Evolutionary conservation across 1,140 invertebrate genomes (phyloP), one percentile per base, ranked within the genome.

Genomic region (Wiebesia pumilae): DNA sequence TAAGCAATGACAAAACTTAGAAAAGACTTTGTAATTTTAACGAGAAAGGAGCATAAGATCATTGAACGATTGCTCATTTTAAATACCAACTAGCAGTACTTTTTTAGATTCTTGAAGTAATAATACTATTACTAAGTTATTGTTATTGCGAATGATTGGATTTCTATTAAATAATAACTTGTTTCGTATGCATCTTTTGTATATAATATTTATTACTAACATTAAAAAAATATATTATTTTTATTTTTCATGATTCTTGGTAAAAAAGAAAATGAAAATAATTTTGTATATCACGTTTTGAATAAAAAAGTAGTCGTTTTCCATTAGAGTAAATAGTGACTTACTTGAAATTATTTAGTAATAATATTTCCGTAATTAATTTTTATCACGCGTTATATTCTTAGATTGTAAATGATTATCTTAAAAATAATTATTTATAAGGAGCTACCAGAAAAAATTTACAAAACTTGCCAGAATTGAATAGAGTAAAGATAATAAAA

Each of bases 131-230:
- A 51, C 80, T 69, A 86, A 81, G 33, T n/a, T 75, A 69, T n/a
- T 82, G 51, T 16, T 47, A 4, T 47, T 71, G 19, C 40, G 67
- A 38, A 40, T 51, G 12, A 77, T 84, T 84, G 9, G 54, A 85
- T 81, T 73, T 82, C 38, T 79, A 14, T 10, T 47, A 35, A 73
- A 19, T 14, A 33, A 69, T 67, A 81, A 77, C n/a, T 51, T 27
- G n/a, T n/a, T 40, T 73, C 69, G 58, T 33, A 54, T 40, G 30
- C 40, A 79, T 84, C 54, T 81, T 43, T 58, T 81, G 16, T 73
- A 62, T 67, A 84, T 58, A 38, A 82, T 24, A 80, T 83, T 78
- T 83, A 88, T 88, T 88, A 88, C 58, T 87, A 82, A 82, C 47
- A 75, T 75, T 67, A 62, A 86, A 51, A 78, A 69, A 47, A 47